These are phyloP conservation scores for Montipora sp. DNA, from an alignment of 64 coral and sea anemone genomes.

Conservation along the genomic window DNA sequence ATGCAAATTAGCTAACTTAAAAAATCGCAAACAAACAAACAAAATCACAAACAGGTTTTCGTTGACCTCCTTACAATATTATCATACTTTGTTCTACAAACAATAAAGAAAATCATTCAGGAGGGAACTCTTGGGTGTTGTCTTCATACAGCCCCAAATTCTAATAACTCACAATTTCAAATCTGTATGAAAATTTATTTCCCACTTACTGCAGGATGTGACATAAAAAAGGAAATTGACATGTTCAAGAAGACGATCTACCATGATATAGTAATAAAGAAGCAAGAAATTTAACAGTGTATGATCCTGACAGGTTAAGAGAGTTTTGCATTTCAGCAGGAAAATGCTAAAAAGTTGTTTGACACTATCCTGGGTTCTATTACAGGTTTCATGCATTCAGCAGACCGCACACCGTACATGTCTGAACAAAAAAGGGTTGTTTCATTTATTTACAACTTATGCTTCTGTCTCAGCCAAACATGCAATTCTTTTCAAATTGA, in stretches of 20 bases:
- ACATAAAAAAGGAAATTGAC: conserved; percentile 26
- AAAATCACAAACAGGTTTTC: not conserved
- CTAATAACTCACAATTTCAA: not conserved
- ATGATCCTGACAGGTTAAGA: conserved; percentile 44
- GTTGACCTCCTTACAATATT: not conserved
- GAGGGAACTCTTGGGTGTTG: not conserved
- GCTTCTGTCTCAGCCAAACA: conserved; percentile 13
- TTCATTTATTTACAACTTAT: conserved; percentile 45
- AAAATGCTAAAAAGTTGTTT: conserved; percentile 26
- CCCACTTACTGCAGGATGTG: conserved; percentile 15
- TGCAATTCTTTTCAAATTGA: not conserved
- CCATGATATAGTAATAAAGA: not conserved
- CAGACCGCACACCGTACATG: conserved; percentile 7
- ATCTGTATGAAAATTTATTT: conserved; percentile 5
- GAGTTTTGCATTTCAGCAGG: conserved; percentile 34
- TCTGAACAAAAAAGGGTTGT: not conserved
- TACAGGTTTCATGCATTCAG: conserved; percentile 42
- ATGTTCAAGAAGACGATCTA: conserved; percentile 43
- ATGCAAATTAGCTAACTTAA: not conserved
- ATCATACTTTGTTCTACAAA: not conserved
- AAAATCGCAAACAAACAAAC: not conserved
- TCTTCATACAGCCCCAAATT: not conserved
- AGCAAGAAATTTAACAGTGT: conserved; percentile 13
- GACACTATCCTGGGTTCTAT: conserved; percentile 15
- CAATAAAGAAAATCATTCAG: not conserved